Base-by-base conservation (phyloP, 2,797 vertebrate genomes). In the Siniperca obscura region DNA sequence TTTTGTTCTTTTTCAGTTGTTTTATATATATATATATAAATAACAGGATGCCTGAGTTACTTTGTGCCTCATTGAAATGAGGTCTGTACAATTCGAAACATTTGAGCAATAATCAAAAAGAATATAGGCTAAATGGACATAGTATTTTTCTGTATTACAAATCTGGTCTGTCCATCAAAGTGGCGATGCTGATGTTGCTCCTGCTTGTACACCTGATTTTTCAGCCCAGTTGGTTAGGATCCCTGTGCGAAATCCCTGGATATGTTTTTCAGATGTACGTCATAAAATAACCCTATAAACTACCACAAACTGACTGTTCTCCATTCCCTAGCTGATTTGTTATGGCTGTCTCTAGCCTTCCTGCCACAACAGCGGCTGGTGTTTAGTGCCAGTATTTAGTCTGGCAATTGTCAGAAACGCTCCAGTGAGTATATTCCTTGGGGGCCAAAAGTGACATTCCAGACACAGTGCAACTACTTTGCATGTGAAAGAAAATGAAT, bases 401-500 rank as follows among this genome's bases (percentile, higher is more conserved):
- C 90, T 91, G 93, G 86, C 85, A 89, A 91, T 91, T 92, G 91
- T 94, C 91, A 90, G 87, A 82, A 83, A 89, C 72, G 90, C 90
- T 91, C 86, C 90, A 76, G 61, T 87, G 90, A 87, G 60, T 86
- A 21, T 76, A 81, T 87, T 90, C 89, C 90, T 88, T 25, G 38
- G 89, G 86, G 85, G 85, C 83, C 82, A 81, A 84, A 88, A 87
- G 86, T 92, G 85, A 91, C 91, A 89, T 93, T 91, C 89, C 88
- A 87, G 91, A 92, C 82, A 88, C 34, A 42, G 81, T 76, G 70
- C 80, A 79, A 64, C 83, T 92, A 69, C 71, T 92, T 92, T 88
- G 85, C 85, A 94, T 88, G 86, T 82, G 80, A 91, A 93, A 90
- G 86, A 89, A 90, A 82, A 75, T 89, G 83, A 92, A 93, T 90